Evolutionary conservation across 2,888 invertebrate species (phyloP).

Genomic region (Petrolisthes manimaculis): DNA sequence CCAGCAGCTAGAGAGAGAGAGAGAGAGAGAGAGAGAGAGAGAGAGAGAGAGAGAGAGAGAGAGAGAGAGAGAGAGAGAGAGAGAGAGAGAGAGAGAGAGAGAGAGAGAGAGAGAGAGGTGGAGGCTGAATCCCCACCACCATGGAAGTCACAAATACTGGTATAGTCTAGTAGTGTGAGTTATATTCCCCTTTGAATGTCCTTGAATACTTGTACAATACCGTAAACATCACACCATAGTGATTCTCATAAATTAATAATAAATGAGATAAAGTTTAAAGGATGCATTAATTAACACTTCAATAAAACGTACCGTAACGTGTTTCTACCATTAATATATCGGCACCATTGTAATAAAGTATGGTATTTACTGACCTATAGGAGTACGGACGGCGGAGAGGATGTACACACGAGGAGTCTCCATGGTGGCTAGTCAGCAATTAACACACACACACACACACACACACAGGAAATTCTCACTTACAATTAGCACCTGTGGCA

Average conservation of each 20-base stretch:
- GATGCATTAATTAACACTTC: not conserved
- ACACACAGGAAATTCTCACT: too few species aligned
- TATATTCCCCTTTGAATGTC: too few species aligned
- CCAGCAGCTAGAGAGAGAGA: not conserved
- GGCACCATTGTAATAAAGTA: not conserved
- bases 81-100: not conserved
- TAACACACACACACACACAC: too few species aligned
- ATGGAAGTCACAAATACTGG: too few species aligned
- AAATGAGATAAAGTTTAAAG: not conserved
- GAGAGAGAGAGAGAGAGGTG: not conserved
- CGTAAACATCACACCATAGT: too few species aligned
- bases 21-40: not conserved
- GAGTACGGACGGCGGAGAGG: constrained; percentile 84
- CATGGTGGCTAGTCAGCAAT: not conserved
- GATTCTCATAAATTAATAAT: too few species aligned
- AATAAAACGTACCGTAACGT: not conserved
- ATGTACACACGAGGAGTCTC: constrained; percentile 76
- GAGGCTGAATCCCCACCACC: not conserved
- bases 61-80: not conserved
- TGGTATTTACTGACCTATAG: constrained; percentile 77
- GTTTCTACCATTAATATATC: not conserved
- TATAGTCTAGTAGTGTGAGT: too few species aligned
- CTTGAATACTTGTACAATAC: too few species aligned
- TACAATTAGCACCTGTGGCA: too few species aligned
- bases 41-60: not conserved